These are phyloP conservation scores for Drosophila algonquin DNA, from an alignment of 2,888 invertebrate genomes.

Conservation along the genomic window DNA sequence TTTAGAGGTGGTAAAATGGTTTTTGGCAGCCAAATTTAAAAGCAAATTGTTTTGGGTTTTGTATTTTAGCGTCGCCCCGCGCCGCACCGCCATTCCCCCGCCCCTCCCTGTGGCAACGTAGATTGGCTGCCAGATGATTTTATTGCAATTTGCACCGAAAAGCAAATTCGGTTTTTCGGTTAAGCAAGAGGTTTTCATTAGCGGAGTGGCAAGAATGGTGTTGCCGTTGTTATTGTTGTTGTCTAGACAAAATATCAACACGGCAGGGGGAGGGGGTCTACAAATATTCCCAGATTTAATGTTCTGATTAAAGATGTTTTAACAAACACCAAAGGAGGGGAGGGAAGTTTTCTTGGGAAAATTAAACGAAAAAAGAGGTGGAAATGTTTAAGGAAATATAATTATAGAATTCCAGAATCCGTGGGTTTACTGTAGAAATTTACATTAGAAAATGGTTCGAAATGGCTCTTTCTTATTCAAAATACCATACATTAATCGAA, in stretches of 20 bases:
- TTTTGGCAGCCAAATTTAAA: conserved; percentile 58
- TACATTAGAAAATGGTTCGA: neutral
- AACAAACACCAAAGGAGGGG: neutral
- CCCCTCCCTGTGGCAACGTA: conserved; percentile 18
- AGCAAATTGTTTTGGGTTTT: conserved; percentile 72
- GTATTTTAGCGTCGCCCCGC: conserved; percentile 11
- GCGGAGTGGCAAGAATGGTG: neutral
- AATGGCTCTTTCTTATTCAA: neutral
- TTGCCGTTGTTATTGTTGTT: neutral
- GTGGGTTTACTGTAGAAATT: too few species aligned
- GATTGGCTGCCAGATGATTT: conserved; percentile 58
- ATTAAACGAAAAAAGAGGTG: neutral
- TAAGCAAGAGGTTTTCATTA: conserved; percentile 36
- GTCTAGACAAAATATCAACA: conserved; percentile 36
- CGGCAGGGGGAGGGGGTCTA: neutral
- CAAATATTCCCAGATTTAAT: conserved; percentile 3
- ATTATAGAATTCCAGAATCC: neutral
- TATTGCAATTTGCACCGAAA: conserved; percentile 56
- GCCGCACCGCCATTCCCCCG: neutral
- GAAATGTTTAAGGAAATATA: neutral
- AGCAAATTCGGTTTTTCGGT: conserved; percentile 23
- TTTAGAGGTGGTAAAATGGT: conserved; percentile 31
- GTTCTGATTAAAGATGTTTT: neutral
- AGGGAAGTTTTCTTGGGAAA: neutral
- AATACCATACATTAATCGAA: neutral